These are phyloP conservation scores for Mesocricetus auratus DNA, from an alignment of 2,113 vertebrate species.

Conservation along the genomic window DNA sequence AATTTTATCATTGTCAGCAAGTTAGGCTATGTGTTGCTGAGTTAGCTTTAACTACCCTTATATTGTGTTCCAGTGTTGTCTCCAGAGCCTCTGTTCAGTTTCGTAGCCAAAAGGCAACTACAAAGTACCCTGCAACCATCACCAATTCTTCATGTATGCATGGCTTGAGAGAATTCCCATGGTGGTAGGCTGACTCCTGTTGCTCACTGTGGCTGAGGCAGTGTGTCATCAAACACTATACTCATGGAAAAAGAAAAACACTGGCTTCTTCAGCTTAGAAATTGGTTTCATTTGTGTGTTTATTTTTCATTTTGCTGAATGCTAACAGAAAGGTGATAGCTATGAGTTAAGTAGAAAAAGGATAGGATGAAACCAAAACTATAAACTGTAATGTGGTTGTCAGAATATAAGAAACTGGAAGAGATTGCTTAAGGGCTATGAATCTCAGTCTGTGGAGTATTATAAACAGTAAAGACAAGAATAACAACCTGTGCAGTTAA, in stretches of 20 bases:
- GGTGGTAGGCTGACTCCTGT: not conserved
- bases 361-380: not conserved
- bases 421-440: not conserved
- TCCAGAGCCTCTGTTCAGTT: not conserved
- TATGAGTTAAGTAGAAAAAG: constrained; percentile 18
- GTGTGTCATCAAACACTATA: not conserved
- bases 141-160: not conserved
- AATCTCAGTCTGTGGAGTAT: not conserved
- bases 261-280: not conserved
- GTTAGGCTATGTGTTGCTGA: not conserved
- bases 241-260: not conserved
- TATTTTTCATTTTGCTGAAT: constrained; percentile 19
- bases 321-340: not conserved
- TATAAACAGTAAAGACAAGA: not conserved
- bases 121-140: not conserved
- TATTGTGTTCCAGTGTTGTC: not conserved
- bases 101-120: not conserved
- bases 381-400: not conserved
- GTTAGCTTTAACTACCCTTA: not conserved
- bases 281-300: not conserved
- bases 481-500: not conserved
- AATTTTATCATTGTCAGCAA: not conserved
- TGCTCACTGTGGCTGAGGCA: not conserved
- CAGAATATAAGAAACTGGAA: not conserved
- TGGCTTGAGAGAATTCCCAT: not conserved